These are phyloP conservation scores for Pogona vitticeps DNA, from an alignment of 2,113 vertebrate species.

Conservation along the genomic window DNA sequence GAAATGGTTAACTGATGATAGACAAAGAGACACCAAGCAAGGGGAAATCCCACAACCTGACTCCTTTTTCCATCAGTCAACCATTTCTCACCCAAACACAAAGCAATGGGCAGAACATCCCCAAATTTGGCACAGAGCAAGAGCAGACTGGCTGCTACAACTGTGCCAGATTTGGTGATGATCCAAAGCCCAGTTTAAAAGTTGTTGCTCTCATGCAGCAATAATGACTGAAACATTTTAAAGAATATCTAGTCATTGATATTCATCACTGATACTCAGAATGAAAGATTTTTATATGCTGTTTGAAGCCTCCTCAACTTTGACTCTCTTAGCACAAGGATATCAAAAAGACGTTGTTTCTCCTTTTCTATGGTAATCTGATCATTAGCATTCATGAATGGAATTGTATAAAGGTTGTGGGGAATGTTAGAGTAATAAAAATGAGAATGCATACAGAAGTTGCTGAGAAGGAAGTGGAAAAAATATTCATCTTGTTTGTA, in stretches of 20 bases:
- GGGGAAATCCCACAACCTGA: no score
- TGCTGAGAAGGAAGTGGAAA: background rate
- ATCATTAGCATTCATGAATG: constrained; percentile 7
- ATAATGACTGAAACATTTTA: background rate
- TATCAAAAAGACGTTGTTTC: background rate
- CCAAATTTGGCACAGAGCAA: no score
- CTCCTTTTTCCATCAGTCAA: no score
- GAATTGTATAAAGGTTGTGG: background rate
- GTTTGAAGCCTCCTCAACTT: background rate
- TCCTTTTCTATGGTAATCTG: constrained; percentile 1
- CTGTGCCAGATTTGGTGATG: no score
- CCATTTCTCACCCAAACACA: no score
- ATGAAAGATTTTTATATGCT: background rate
- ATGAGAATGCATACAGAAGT: background rate
- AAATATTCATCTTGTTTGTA: background rate
- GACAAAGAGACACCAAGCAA: no score
- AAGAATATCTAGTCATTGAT: background rate
- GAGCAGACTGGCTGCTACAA: no score
- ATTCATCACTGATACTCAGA: background rate
- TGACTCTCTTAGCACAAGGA: background rate
- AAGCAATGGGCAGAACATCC: no score
- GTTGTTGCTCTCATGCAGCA: no score
- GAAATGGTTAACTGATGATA: no score
- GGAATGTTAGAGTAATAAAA: background rate
- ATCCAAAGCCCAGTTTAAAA: no score